Evolutionary conservation across 2,888 invertebrate species (phyloP).

Genomic region (Mechanitis mazaeus): DNA sequence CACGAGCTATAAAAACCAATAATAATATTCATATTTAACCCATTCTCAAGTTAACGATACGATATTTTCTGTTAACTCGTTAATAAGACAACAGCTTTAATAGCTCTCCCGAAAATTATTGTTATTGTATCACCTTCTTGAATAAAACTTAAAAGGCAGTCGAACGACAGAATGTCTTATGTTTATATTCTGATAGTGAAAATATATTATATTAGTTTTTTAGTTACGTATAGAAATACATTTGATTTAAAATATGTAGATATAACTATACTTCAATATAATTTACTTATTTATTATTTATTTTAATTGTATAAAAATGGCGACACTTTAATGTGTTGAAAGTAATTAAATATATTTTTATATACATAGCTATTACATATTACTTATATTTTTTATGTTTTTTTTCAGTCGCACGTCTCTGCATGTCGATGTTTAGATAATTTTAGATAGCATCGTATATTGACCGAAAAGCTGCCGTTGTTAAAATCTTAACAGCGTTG

Average conservation of each 20-base stretch:
- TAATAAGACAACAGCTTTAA: slow-evolving; percentile 65
- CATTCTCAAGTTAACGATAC: slow-evolving; percentile 36
- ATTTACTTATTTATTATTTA: no score
- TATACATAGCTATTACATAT: background rate
- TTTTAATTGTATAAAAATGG: no score
- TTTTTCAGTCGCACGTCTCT: background rate
- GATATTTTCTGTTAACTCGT: slow-evolving; percentile 32
- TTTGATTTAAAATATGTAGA: no score
- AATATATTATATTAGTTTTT: background rate
- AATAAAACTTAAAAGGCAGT: slow-evolving; percentile 12
- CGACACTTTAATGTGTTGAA: no score
- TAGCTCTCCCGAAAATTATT: slow-evolving; percentile 37
- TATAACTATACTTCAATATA: no score
- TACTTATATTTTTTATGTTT: background rate
- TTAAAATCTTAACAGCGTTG: slow-evolving; percentile 21
- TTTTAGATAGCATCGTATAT: slow-evolving; percentile 29
- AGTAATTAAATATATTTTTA: no score
- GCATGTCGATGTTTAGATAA: slow-evolving; percentile 15
- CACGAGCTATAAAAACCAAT: slow-evolving; percentile 45
- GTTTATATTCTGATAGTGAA: slow-evolving; percentile 1
- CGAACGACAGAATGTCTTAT: slow-evolving; percentile 4
- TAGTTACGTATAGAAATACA: no score
- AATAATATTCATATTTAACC: slow-evolving; percentile 61
- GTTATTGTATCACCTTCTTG: slow-evolving; percentile 38
- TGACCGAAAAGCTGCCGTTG: slow-evolving; percentile 19